Base-by-base conservation (phyloP, 2,113 vertebrate genomes). In the Trinectes maculatus region DNA sequence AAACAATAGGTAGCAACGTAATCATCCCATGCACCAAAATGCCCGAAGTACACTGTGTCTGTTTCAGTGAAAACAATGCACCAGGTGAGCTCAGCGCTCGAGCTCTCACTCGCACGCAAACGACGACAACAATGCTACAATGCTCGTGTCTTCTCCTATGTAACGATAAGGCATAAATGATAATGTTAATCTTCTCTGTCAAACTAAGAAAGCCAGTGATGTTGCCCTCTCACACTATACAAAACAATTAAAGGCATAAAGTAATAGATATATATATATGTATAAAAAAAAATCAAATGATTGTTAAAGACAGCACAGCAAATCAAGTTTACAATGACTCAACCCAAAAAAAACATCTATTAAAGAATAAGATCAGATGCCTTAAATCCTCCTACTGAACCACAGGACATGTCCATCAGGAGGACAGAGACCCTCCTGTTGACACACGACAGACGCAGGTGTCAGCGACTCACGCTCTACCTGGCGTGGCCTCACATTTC, bases 111-210 rank as follows among this genome's bases (percentile, higher is more conserved):
- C 65, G 54, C 49, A 40, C 67, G 10, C 66, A 9, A 61, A 21
- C 52, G n/a, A 49, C 33, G 84, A 85, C 47, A 71, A 70, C 55
- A 71, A 80, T 85, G 89, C 89, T 92, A 92, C 92, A 92, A 92
- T 88, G 86, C 83, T 74, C 85, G 87, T 85, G 86, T 91, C 89
- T 69, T 86, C 84, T n/a, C n/a, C n/a, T 86, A 90, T 82, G 68
- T 83, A 90, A 92, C 89, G 85, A 84, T 92, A 93, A 93, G 90
- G 91, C 91, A 91, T 89, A 92, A 93, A 92, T 90, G 87, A 91
- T 91, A 88, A 92, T 61, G 76, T 86, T 86, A 81, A 88, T 79
- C 76, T 79, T 88, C 46, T 87, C 88, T 80, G 72, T 90, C 77
- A 80, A 89, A 92, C 85, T 84, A 91, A 87, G 88, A 89, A 92